Conservation (phyloP, 2,797 vertebrate species). For the Streptopelia turtur region DNA sequence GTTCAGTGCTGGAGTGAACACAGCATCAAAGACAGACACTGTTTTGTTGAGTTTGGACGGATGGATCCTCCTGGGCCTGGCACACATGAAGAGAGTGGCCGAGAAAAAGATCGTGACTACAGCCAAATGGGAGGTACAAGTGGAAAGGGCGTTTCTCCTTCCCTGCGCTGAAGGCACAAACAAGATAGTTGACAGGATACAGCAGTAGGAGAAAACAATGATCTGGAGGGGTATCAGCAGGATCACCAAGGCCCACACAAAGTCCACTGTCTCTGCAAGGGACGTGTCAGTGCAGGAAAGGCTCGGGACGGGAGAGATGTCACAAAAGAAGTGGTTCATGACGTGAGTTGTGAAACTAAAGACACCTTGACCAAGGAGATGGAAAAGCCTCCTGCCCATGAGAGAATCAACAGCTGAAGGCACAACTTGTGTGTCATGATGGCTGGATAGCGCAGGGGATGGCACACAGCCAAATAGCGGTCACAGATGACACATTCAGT, state of each 20-base stretch:
- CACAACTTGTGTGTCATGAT: slow-evolving; percentile 34
- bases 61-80: slow-evolving; percentile 67
- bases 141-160: slow-evolving; percentile 73
- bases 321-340: slow-evolving; percentile 78
- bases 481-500: slow-evolving; percentile 74
- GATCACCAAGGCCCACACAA: slow-evolving; percentile 62
- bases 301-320: slow-evolving; percentile 72
- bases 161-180: slow-evolving; percentile 60
- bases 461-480: slow-evolving; percentile 66
- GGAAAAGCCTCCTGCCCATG: slow-evolving; percentile 70
- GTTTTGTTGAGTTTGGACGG: slow-evolving; percentile 73
- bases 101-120: slow-evolving; percentile 75
- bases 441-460: slow-evolving; percentile 58
- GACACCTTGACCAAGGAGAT: slow-evolving; percentile 68
- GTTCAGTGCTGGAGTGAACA: slow-evolving; percentile 75
- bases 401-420: slow-evolving; percentile 44
- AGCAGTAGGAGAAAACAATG: slow-evolving; percentile 61
- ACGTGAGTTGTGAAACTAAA: slow-evolving; percentile 67
- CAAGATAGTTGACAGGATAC: slow-evolving; percentile 59
- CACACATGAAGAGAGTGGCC: slow-evolving; percentile 74
- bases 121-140: slow-evolving; percentile 69
- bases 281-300: slow-evolving; percentile 74
- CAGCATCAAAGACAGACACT: slow-evolving; percentile 75
- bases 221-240: slow-evolving; percentile 60
- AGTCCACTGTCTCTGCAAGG: slow-evolving; percentile 66